These are phyloP conservation scores for Taeniopygia guttata DNA, from an alignment of 2,797 vertebrate genomes.

Conservation along the genomic window DNA sequence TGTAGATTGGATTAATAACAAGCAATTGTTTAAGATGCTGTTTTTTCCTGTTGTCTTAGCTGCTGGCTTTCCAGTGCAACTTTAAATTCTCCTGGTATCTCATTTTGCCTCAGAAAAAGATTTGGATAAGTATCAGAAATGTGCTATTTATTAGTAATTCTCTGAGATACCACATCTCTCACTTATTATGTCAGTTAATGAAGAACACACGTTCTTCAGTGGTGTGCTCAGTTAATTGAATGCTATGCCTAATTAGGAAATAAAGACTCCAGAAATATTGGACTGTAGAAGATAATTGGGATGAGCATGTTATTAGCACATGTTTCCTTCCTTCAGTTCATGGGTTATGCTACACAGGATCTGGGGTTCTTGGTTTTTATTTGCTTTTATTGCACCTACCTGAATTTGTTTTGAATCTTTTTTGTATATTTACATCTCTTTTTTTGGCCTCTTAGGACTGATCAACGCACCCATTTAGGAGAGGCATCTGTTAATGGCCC, in stretches of 20 bases:
- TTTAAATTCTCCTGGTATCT: not conserved
- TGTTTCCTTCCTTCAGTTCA: not conserved
- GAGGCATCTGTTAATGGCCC: slow-evolving; percentile 89
- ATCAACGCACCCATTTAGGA: slow-evolving; percentile 77
- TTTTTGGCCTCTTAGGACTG: slow-evolving; percentile 75
- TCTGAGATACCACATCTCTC: not conserved
- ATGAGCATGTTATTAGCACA: not conserved
- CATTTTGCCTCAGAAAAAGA: not conserved
- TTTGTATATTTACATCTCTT: not conserved
- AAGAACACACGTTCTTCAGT: not conserved
- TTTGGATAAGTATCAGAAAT: not conserved
- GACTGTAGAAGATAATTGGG: not conserved
- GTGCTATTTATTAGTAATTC: not conserved
- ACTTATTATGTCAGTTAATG: not conserved
- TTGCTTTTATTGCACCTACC: not conserved
- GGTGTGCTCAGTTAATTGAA: not conserved
- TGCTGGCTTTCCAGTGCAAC: not conserved
- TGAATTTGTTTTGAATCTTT: not conserved
- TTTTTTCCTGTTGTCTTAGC: not conserved
- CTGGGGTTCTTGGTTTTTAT: not conserved
- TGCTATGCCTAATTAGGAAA: not conserved
- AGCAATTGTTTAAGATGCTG: not conserved
- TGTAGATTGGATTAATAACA: not conserved
- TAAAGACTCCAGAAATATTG: not conserved
- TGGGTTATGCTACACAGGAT: fast-evolving